Evolutionary conservation across 2,113 vertebrate species (phyloP), one percentile per base, ranked within the genome.

Genomic region (Stegostoma tigrinum): DNA sequence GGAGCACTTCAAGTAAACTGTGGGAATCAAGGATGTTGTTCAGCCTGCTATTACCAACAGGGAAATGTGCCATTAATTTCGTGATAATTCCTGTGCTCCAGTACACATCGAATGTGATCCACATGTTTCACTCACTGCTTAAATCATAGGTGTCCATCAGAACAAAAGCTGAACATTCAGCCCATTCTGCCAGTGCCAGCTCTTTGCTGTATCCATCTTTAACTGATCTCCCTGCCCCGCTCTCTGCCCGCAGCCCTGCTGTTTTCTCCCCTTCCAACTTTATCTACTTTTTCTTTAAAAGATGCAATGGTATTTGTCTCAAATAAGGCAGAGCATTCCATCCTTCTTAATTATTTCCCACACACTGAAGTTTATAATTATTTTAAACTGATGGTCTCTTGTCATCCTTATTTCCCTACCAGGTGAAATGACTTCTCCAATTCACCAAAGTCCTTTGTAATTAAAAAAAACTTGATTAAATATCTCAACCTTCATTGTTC

Each of bases 21-120:
- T 94, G 91, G 66, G 66, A 94, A 94, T 94, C 87, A 27, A 94
- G 91, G 91, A 94, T 94, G 91, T 68, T 94, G 66, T 94, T 94
- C 91, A 94, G 38, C 66, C 64, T 61, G 68, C 38, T 68, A 68
- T 94, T 66, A 94, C 91, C 91, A 94, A 94, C 66, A 21, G 66
- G 91, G 90, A 68, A 94, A 70, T 21, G 91, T 94, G 34, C 91
- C 91, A 94, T 94, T 68, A 94, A 94, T 94, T 45, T 68, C 24
- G 38, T 2, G 64, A 94, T 94, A 21, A 94, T 90, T 61, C n/a
- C 17, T 45, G 38, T 38, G 42, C 38, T 83, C 80, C 38, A 42
- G 80, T 42, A 83, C 80, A 45, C 52, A 90, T 12, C 14, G 27
- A 61, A 34, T 34, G 48, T 12, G 15, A 34, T 10, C 15, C 48